Percentiles rank a stretch among this genome's conserved stretches.
These are phyloP conservation scores for Sylvia atricapilla DNA, from an alignment of 2,113 vertebrate genomes.

Conservation along the genomic window DNA sequence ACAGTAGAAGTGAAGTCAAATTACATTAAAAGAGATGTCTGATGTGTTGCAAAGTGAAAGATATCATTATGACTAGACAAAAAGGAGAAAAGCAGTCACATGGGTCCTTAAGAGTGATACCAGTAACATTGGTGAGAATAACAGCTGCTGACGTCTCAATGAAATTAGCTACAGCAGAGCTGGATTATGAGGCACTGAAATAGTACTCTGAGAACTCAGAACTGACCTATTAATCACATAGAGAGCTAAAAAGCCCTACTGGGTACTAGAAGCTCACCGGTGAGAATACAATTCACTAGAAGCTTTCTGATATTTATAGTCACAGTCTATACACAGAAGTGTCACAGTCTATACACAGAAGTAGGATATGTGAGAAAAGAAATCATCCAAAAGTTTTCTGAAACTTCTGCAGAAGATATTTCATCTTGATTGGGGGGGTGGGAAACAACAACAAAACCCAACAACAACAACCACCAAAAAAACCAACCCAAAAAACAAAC, in stretches of 20 bases:
- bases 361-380: neutral
- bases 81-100: neutral
- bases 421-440: neutral
- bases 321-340: neutral
- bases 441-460: accelerated
- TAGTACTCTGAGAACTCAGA: conserved; percentile 39
- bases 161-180: conserved; percentile 31
- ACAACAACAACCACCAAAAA: too few species aligned
- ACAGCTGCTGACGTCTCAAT: conserved; percentile 38
- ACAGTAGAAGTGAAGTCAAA: neutral
- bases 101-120: neutral
- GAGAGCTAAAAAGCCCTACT: neutral
- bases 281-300: neutral
- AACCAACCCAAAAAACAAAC: too few species aligned
- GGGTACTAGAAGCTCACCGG: neutral
- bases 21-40: neutral
- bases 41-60: neutral
- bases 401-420: neutral
- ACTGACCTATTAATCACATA: conserved; percentile 35
- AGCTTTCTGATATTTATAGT: conserved; percentile 5
- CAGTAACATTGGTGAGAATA: neutral
- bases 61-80: conserved; percentile 1
- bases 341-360: neutral
- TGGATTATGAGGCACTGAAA: conserved; percentile 42
- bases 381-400: neutral